Conservation (phyloP, 2,113 vertebrate genomes). For the Oceanites oceanicus region DNA sequence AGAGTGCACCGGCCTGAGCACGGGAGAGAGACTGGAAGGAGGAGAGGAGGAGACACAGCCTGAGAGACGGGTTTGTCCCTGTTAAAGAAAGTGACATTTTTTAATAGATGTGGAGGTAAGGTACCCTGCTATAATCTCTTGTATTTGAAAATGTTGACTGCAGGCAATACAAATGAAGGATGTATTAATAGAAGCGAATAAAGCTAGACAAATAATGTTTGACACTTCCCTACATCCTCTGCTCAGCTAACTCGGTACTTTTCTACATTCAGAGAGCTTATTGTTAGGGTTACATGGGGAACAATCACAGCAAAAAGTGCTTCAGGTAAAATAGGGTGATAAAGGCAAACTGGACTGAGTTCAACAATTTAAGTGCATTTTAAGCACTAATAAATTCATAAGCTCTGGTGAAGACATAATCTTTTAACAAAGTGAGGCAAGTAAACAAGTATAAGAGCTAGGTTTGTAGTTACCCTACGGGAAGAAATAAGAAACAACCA, state of each 20-base stretch:
- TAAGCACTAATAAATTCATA: constrained; percentile 36
- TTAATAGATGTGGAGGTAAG: neutral
- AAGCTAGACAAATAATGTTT: constrained; percentile 2
- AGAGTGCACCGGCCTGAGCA: neutral
- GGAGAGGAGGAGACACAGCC: neutral
- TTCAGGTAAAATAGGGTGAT: constrained; percentile 32
- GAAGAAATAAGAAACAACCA: constrained; percentile 46
- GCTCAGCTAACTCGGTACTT: neutral
- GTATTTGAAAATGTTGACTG: neutral
- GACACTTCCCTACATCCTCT: constrained; percentile 44
- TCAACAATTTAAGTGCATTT: constrained; percentile 23
- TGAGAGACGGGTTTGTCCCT: neutral
- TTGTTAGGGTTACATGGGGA: neutral
- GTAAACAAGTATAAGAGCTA: constrained; percentile 51
- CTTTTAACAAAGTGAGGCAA: constrained; percentile 50
- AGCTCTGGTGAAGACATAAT: constrained; percentile 16
- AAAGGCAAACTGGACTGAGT: constrained; percentile 2
- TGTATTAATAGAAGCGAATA: constrained; percentile 17
- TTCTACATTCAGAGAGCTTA: neutral
- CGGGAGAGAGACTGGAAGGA: neutral
- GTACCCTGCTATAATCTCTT: neutral
- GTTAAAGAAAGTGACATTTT: neutral
- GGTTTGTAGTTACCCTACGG: constrained; percentile 19
- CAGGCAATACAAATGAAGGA: neutral
- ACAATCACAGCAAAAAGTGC: neutral